Percentiles rank a stretch among this genome's conserved stretches.
These are phyloP conservation scores for Samia ricini DNA, from an alignment of 1,140 invertebrate genomes.

Conservation along the genomic window DNA sequence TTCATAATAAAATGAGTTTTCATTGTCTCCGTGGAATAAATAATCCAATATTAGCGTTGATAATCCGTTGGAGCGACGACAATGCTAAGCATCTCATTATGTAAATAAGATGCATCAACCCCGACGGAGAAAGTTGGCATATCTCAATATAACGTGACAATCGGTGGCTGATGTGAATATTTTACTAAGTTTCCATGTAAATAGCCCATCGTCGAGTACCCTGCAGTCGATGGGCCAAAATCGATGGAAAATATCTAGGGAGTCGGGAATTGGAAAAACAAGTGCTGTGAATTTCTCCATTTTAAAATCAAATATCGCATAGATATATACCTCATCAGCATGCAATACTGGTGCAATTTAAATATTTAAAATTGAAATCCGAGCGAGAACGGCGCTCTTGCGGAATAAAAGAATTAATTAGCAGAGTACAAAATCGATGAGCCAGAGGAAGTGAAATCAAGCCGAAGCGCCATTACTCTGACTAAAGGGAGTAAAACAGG, in stretches of 20 bases:
- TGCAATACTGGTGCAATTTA: neutral
- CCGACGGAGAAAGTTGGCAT: constrained; percentile 57
- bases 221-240: constrained; percentile 32
- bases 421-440: constrained; percentile 44
- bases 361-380: constrained; percentile 4
- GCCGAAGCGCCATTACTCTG: constrained; percentile 46
- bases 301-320: constrained; percentile 50
- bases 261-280: constrained; percentile 43
- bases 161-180: constrained; percentile 66
- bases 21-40: constrained; percentile 30
- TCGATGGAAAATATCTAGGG: constrained; percentile 44
- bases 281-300: constrained; percentile 45
- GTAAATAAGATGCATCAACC: constrained; percentile 60
- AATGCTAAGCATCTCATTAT: constrained; percentile 53
- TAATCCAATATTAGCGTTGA: constrained; percentile 33
- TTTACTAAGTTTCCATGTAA: constrained; percentile 68
- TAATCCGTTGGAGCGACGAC: constrained; percentile 39
- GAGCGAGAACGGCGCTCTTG: neutral
- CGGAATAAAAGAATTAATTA: constrained; percentile 52
- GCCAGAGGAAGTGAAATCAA: constrained; percentile 54
- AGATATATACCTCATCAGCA: constrained; percentile 21
- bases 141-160: constrained; percentile 68
- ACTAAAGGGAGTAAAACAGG: constrained; percentile 54
- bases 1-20: constrained; percentile 10
- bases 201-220: constrained; percentile 41